Conservation (phyloP, 2,888 invertebrate species). For the Caenorhabditis wallacei region DNA sequence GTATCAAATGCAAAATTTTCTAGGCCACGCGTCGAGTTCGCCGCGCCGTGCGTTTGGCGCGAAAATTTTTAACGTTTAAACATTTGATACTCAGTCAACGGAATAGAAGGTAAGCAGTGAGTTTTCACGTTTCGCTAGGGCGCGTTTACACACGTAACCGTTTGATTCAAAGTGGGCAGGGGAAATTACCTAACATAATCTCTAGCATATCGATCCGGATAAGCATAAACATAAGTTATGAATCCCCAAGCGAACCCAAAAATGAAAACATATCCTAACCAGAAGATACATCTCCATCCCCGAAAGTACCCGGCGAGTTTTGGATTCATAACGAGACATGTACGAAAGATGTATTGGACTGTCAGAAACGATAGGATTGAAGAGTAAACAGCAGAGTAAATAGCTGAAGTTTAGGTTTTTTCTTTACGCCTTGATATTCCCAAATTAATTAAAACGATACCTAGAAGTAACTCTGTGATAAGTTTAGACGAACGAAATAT, state of each 20-base stretch:
- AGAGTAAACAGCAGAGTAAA: slow-evolving; percentile 31
- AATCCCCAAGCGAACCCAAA: slow-evolving; percentile 36
- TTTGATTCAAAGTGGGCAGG: too few species aligned
- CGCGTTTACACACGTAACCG: too few species aligned
- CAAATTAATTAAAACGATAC: background rate
- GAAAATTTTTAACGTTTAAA: too few species aligned
- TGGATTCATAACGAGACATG: slow-evolving; percentile 17
- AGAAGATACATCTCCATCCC: slow-evolving; percentile 25
- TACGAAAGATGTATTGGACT: slow-evolving; percentile 25
- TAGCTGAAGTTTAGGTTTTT: background rate
- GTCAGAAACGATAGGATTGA: slow-evolving; percentile 30
- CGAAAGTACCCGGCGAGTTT: background rate
- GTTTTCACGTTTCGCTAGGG: too few species aligned
- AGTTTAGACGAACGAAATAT: slow-evolving; percentile 11
- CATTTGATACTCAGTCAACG: too few species aligned
- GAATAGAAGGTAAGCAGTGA: too few species aligned
- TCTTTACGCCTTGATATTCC: too few species aligned
- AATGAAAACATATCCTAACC: slow-evolving; percentile 22
- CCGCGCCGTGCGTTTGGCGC: too few species aligned
- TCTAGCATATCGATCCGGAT: slow-evolving; percentile 25
- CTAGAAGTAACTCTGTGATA: slow-evolving; percentile 30
- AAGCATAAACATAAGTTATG: slow-evolving; percentile 33
- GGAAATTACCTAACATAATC: slow-evolving; percentile 35
- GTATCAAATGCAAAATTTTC: too few species aligned
- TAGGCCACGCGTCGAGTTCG: too few species aligned